Evolutionary conservation across 64 coral and sea anemone genomes (phyloP).

Genomic region (Montipora sp.): DNA sequence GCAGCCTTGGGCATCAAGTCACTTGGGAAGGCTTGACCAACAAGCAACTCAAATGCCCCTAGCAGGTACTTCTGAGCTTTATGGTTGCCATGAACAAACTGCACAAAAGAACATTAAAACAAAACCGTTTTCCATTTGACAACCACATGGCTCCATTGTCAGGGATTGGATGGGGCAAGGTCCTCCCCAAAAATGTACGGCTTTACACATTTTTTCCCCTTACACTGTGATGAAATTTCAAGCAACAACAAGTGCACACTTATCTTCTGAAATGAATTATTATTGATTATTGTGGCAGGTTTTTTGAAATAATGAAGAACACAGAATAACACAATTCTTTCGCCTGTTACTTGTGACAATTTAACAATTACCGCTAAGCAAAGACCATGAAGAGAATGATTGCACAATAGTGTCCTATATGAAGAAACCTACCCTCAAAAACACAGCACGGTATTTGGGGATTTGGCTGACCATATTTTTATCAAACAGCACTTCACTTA

Average conservation of each 20-base stretch:
- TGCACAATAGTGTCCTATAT: neutral
- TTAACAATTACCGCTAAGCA: too few species aligned
- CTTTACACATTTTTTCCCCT: too few species aligned
- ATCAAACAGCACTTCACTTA: constrained; percentile 90
- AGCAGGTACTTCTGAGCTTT: constrained; percentile 97
- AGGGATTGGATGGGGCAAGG: neutral
- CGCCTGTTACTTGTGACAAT: too few species aligned
- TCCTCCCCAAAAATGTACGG: too few species aligned
- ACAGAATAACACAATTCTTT: too few species aligned
- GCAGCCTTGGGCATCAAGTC: constrained; percentile 90
- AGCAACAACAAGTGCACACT: too few species aligned
- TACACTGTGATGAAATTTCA: too few species aligned
- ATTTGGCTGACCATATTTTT: constrained; percentile 86
- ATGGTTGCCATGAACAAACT: constrained; percentile 93
- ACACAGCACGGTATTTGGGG: constrained; percentile 73
- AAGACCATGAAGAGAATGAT: too few species aligned
- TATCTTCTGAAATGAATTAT: too few species aligned
- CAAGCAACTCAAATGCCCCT: constrained; percentile 96
- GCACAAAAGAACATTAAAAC: neutral
- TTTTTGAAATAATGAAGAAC: too few species aligned
- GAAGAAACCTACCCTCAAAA: constrained; percentile 79
- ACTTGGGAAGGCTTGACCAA: constrained; percentile 89
- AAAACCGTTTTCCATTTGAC: neutral
- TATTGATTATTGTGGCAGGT: too few species aligned
- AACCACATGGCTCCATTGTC: too few species aligned